These are phyloP conservation scores for Sphaerodactylus townsendi DNA, from an alignment of 2,113 vertebrate genomes.

Conservation along the genomic window DNA sequence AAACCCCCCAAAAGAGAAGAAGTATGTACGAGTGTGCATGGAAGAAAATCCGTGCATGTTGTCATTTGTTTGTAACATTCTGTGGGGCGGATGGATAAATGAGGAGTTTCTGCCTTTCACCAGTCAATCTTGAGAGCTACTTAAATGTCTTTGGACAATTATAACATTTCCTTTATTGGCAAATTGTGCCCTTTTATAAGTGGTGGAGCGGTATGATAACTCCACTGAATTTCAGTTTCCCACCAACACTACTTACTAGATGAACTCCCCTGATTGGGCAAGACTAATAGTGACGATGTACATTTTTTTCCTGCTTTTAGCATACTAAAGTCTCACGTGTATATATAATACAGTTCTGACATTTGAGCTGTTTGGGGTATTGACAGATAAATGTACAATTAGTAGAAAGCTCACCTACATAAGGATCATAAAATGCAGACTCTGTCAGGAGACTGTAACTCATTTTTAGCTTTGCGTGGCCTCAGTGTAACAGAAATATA, in stretches of 20 bases:
- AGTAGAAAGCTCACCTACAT: background rate
- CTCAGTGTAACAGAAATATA: background rate
- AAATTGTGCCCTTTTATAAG: background rate
- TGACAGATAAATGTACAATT: too few relatives aligned
- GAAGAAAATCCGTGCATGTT: background rate
- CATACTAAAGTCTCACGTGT: too few relatives aligned
- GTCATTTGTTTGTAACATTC: background rate
- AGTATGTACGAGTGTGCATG: background rate
- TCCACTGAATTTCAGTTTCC: background rate
- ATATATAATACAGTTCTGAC: too few relatives aligned
- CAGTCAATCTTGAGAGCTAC: background rate
- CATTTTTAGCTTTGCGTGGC: background rate
- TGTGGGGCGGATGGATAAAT: background rate
- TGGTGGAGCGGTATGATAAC: background rate
- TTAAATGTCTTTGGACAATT: background rate
- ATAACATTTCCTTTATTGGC: background rate
- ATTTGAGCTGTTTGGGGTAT: too few relatives aligned
- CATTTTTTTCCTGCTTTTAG: too few relatives aligned
- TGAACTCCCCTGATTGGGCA: background rate
- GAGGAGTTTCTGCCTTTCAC: background rate
- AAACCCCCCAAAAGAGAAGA: background rate
- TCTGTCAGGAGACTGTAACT: background rate
- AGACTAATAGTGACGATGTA: too few relatives aligned
- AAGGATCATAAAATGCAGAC: background rate
- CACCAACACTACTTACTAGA: too few relatives aligned